Percentiles rank a stretch among this genome's conserved stretches.
phyloP scores from a whole-genome alignment of 2,797 vertebrate genomes.

The Limosa lapponica region DNA sequence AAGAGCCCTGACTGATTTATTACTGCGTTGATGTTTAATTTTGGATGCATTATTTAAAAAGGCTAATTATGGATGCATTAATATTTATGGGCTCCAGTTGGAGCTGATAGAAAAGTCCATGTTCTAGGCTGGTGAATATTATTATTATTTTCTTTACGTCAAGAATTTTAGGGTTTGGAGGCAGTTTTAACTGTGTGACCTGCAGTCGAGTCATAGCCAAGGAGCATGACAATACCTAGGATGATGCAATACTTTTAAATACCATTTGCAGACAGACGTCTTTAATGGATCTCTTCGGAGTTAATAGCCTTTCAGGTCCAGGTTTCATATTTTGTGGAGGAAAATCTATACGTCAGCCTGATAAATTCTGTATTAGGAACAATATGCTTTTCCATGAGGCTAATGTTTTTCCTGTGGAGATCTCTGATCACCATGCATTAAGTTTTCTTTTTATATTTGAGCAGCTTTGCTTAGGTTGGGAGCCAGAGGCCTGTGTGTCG shows the following conservation, averaged over 20 bases:
- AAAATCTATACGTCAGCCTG: slow-evolving; percentile 63
- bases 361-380: slow-evolving; percentile 63
- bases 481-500: background rate
- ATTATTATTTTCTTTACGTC: slow-evolving; percentile 38
- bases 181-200: slow-evolving; percentile 50
- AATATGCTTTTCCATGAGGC: slow-evolving; percentile 1
- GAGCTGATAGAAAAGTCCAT: slow-evolving; percentile 67
- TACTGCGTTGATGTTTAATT: slow-evolving; percentile 72
- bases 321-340: slow-evolving; percentile 66
- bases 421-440: background rate
- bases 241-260: slow-evolving; percentile 65
- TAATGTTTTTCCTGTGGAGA: slow-evolving; percentile 54
- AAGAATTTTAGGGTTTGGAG: slow-evolving; percentile 48
- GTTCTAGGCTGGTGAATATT: slow-evolving; percentile 59
- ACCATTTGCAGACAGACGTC: slow-evolving; percentile 44
- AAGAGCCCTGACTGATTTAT: slow-evolving; percentile 71
- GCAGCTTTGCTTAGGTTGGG: background rate
- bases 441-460: background rate
- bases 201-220: slow-evolving; percentile 28
- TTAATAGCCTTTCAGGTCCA: slow-evolving; percentile 65
- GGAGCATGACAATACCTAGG: slow-evolving; percentile 43
- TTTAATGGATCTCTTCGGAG: slow-evolving; percentile 66
- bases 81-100: slow-evolving; percentile 69
- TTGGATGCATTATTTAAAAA: slow-evolving; percentile 77
- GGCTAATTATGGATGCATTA: slow-evolving; percentile 75